Percentiles rank a stretch among this genome's conserved stretches.
Evolutionary conservation across 2,888 invertebrate species (phyloP).

Genomic region (Nowickia ferox): DNA sequence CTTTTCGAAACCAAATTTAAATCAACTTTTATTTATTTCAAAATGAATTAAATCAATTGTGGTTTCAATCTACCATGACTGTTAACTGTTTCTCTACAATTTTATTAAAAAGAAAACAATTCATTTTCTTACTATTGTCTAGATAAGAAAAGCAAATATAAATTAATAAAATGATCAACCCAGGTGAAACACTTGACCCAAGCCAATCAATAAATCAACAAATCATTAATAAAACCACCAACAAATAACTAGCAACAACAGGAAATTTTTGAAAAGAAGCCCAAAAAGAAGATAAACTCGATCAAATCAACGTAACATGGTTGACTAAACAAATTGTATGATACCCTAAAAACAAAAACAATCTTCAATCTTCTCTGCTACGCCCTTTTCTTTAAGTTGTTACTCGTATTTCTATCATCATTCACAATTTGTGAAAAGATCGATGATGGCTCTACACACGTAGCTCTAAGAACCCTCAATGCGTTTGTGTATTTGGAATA

Average conservation of each 20-base stretch:
- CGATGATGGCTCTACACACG: slow-evolving; percentile 45
- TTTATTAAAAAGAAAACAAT: background rate
- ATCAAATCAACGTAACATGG: slow-evolving; percentile 37
- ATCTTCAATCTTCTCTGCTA: slow-evolving; percentile 54
- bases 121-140: slow-evolving; percentile 33
- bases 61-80: slow-evolving; percentile 41
- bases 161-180: slow-evolving; percentile 69
- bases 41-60: slow-evolving; percentile 37
- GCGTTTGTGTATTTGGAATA: slow-evolving; percentile 5
- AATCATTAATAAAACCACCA: slow-evolving; percentile 78
- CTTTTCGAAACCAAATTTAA: background rate
- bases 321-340: slow-evolving; percentile 69
- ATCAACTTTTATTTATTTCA: background rate
- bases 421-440: slow-evolving; percentile 53
- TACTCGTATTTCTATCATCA: slow-evolving; percentile 30
- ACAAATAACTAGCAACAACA: slow-evolving; percentile 15
- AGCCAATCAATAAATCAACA: slow-evolving; percentile 82
- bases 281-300: slow-evolving; percentile 14
- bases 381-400: slow-evolving; percentile 70
- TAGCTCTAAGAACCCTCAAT: slow-evolving; percentile 23
- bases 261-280: slow-evolving; percentile 6
- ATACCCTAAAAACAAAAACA: slow-evolving; percentile 8
- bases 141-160: slow-evolving; percentile 24
- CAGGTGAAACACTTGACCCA: slow-evolving; percentile 78
- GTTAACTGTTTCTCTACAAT: background rate